A percentile compares a stretch with the other conserved stretches of the same genome.
phyloP scores from a whole-genome alignment of 2,797 vertebrate species.

The Periparus ater region DNA sequence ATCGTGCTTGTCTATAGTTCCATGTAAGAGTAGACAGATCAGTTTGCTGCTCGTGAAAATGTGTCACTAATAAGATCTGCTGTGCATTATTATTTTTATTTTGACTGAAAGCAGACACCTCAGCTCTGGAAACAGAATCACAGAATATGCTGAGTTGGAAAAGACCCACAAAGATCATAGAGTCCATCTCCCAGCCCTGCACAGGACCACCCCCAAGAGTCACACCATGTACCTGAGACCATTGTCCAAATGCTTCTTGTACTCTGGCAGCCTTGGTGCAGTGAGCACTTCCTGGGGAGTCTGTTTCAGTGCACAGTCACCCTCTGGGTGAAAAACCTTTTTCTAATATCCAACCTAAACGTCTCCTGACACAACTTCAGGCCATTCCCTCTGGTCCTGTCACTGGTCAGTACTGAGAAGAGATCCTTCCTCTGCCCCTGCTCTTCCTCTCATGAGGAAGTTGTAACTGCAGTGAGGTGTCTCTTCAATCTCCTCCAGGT shows the following conservation, averaged over 20 bases:
- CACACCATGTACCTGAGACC: not conserved
- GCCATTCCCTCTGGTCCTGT: not conserved
- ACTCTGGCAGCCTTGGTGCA: not conserved
- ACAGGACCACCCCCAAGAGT: not conserved
- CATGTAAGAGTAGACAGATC: not conserved
- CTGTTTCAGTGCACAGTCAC: not conserved
- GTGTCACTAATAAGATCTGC: not conserved
- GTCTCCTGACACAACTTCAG: not conserved
- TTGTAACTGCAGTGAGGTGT: not conserved
- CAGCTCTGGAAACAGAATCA: not conserved
- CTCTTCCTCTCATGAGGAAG: not conserved
- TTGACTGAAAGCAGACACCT: not conserved
- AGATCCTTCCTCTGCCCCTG: not conserved
- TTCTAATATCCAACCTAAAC: not conserved
- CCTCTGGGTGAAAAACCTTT: not conserved
- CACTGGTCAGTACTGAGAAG: too few species aligned
- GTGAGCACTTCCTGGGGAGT: not conserved
- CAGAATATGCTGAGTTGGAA: not conserved
- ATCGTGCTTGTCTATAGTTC: not conserved
- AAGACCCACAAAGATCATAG: accelerated
- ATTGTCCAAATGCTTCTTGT: not conserved
- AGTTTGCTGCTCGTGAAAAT: not conserved
- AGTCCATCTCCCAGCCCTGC: not conserved
- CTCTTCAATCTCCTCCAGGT: not conserved
- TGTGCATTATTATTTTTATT: not conserved